phyloP scores from a whole-genome alignment of 2,888 invertebrate species.

The Odontocolon sp. region DNA sequence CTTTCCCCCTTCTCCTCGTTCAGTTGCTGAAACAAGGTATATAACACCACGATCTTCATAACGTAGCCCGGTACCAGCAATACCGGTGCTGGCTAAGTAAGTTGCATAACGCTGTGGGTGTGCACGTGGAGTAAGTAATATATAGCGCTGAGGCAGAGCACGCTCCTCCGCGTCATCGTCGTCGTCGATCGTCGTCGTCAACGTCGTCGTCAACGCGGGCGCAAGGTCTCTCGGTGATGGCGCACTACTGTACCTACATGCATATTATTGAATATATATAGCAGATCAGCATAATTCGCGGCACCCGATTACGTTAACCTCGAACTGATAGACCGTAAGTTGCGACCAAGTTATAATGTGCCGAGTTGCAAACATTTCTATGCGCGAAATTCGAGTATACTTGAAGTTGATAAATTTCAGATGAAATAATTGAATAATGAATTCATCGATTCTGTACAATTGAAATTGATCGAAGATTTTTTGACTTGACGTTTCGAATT shows the following conservation, averaged over 20 bases:
- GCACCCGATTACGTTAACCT: slow-evolving; percentile 61
- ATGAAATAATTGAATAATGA: background rate
- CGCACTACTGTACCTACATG: slow-evolving; percentile 29
- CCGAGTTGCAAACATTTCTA: slow-evolving; percentile 6
- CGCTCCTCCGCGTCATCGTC: slow-evolving; percentile 49
- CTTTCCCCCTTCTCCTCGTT: slow-evolving; percentile 5
- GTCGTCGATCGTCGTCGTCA: slow-evolving; percentile 26
- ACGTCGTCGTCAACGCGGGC: slow-evolving; percentile 24
- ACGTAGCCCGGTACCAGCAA: slow-evolving; percentile 11
- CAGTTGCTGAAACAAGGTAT: slow-evolving; percentile 22
- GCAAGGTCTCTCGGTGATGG: slow-evolving; percentile 46
- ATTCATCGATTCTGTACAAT: background rate
- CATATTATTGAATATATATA: slow-evolving; percentile 36
- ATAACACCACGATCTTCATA: slow-evolving; percentile 9
- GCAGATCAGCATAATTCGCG: slow-evolving; percentile 5
- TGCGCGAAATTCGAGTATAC: slow-evolving; percentile 3
- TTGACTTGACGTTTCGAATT: too few species aligned
- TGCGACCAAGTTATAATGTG: slow-evolving; percentile 7
- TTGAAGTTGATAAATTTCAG: background rate
- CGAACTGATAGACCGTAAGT: slow-evolving; percentile 36
- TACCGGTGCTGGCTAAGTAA: slow-evolving; percentile 43
- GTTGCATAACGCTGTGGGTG: slow-evolving; percentile 71
- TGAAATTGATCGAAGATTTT: too few species aligned
- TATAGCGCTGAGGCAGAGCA: too few species aligned
- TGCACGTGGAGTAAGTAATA: slow-evolving; percentile 66